Evolutionary conservation across 1,140 invertebrate genomes (phyloP), one percentile per base, ranked within the genome.

Genomic region (Papilio glaucus): DNA sequence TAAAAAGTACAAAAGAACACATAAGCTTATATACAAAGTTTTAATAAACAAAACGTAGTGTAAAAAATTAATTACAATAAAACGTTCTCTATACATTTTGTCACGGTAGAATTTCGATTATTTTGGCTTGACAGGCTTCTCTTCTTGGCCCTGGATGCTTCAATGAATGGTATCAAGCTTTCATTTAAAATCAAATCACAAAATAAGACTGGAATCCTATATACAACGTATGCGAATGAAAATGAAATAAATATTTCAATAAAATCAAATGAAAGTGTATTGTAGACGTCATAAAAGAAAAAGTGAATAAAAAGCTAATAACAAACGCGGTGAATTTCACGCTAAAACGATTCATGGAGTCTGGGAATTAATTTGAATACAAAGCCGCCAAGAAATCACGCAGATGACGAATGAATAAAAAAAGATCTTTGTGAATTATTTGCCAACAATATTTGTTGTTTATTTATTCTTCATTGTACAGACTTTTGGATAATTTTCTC

Each of bases 281-380:
- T 57, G 49, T 26, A 26, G 21, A 13, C 18, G 1, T 57, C 49
- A 12, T 26, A 57, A 57, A 57, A 57, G 49, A 57, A 24, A 57
- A 49, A 21, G 45, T 18, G 18, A 21, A 49, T 49, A 21, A 49
- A 49, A 12, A 26, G 49, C 49, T 13, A 57, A 57, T 57, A 57
- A 57, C 0, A 26, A 57, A 57, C 49, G 49, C 49, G 21, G 9
- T 57, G 9, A 49, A 49, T 57, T 57, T 57, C 21, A 21, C 49
- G 49, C 49, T 26, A 57, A 57, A 57, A 57, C 49, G 49, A 57
- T 57, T 57, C 49, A 57, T 57, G 49, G 12, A 26, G 49, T 57
- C 21, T 26, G 49, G 24, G 49, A 57, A 57, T 57, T 57, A 24
- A 57, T 57, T 57, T 57, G 49, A 57, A 57, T 57, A 57, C 10